A percentile compares a stretch with the other conserved stretches of the same genome.
phyloP scores from a whole-genome alignment of 2,888 invertebrate species.

The Mesochorus sp. region DNA sequence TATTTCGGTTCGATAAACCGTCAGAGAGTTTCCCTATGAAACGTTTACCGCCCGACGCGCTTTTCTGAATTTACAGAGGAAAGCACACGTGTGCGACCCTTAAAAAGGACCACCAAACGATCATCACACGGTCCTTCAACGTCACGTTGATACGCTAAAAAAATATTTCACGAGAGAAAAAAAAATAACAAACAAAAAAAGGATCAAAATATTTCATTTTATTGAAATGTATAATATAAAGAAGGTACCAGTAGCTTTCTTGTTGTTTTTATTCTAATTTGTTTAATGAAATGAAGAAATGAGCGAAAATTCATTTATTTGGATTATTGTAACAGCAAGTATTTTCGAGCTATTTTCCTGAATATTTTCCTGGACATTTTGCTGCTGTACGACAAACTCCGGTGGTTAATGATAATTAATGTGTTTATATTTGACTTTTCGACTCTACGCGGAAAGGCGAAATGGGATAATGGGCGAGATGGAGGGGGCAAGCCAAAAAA shows the following conservation, averaged over 20 bases:
- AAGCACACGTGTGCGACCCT: slow-evolving; percentile 15
- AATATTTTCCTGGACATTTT: no score
- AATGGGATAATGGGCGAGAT: background rate
- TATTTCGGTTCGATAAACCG: slow-evolving; percentile 59
- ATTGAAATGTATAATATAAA: background rate
- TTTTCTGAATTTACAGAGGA: slow-evolving; percentile 43
- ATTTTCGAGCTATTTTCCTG: no score
- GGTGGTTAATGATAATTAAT: background rate
- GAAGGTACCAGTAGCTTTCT: background rate
- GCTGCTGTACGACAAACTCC: background rate
- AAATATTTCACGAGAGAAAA: background rate
- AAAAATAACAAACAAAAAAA: background rate
- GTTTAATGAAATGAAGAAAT: background rate
- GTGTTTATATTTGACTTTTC: background rate
- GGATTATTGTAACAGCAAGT: no score
- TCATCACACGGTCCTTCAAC: no score
- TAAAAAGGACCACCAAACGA: no score
- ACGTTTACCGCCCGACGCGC: slow-evolving; percentile 24
- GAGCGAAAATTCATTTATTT: no score
- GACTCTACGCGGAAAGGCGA: background rate
- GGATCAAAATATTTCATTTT: background rate
- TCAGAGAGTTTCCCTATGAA: slow-evolving; percentile 4
- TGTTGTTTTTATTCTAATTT: background rate
- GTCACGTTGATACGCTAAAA: no score
- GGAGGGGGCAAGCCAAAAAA: slow-evolving; percentile 11